Base-by-base conservation (phyloP, 2,797 vertebrate genomes). In the Micromesistius poutassou region DNA sequence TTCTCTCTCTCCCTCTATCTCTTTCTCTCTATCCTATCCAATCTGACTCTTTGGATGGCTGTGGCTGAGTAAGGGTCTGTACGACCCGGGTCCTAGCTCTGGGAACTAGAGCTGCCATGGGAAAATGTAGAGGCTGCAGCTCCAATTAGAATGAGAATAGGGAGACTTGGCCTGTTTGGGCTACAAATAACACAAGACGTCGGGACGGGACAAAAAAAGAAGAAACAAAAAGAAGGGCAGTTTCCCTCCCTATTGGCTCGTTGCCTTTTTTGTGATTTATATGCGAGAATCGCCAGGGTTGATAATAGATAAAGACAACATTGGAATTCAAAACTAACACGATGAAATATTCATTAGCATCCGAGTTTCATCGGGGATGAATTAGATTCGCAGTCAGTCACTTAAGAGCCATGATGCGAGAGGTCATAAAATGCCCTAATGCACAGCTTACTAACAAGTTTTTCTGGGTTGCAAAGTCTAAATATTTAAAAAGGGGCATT, bases 71-170 rank as follows among this genome's bases (percentile, higher is more conserved):
- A 82, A 74, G 87, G 88, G 82, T 86, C 87, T 90, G 88, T 76
- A 89, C 90, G 85, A 80, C 87, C 89, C 8, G 72, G 86, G 84
- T 90, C 83, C 85, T 87, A 85, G 82, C 90, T 88, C 90, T 89
- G 88, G 85, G 90, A 90, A 87, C 78, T 66, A 71, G 79, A 72
- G 83, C 84, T 83, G 84, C 85, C 87, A 87, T 87, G 85, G 88
- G 87, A 90, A 81, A 88, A 82, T 84, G 72, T 75, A 85, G 85
- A 88, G 84, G 82, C 80, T 80, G 85, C 82, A 84, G 79, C 74
- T 82, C 84, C 81, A 91, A 93, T 93, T 93, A 91, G 87, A 91
- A 91, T 92, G 80, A 93, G 86, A 93, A 91, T 89, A 80, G 85
- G 76, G 81, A 77, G 62, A 68, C 62, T 68, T 68, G 62, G 62